A percentile compares a stretch with the other conserved stretches of the same genome.
phyloP scores from a whole-genome alignment of 2,113 vertebrate species.

The Buteo buteo region DNA sequence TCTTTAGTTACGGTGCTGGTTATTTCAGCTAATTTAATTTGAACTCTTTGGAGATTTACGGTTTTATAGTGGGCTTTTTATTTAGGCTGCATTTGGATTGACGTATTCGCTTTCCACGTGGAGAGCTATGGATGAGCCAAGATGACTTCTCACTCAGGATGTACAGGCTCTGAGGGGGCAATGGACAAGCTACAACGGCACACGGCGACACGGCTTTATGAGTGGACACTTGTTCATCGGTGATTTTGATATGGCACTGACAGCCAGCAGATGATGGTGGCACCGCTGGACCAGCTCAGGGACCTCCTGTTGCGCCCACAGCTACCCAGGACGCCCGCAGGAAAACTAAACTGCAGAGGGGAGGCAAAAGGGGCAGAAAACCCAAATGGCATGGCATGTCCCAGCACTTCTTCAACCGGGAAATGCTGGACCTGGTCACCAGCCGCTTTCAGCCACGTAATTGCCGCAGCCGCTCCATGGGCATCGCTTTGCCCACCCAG shows the following conservation, averaged over 20 bases:
- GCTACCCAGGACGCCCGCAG: background rate
- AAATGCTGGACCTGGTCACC: background rate
- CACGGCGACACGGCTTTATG: background rate
- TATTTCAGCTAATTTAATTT: background rate
- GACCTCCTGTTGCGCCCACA: background rate
- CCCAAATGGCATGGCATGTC: rapidly evolving
- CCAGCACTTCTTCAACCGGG: background rate
- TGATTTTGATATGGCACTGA: background rate
- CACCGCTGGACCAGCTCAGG: background rate
- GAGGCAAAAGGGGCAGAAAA: background rate
- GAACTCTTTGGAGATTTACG: background rate
- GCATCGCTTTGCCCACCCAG: background rate
- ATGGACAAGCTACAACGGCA: background rate
- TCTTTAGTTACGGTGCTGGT: background rate
- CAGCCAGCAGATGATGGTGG: background rate
- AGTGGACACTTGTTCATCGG: too few species aligned
- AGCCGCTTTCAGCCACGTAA: background rate
- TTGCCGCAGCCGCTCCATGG: rapidly evolving
- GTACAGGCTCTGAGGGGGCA: background rate
- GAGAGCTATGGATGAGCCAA: background rate
- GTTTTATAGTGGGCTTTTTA: background rate
- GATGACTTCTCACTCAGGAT: background rate
- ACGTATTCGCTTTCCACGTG: background rate
- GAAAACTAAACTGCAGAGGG: background rate
- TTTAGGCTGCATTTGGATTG: background rate